Conservation (phyloP, 2,113 vertebrate genomes). For the Pelodiscus sinensis region DNA sequence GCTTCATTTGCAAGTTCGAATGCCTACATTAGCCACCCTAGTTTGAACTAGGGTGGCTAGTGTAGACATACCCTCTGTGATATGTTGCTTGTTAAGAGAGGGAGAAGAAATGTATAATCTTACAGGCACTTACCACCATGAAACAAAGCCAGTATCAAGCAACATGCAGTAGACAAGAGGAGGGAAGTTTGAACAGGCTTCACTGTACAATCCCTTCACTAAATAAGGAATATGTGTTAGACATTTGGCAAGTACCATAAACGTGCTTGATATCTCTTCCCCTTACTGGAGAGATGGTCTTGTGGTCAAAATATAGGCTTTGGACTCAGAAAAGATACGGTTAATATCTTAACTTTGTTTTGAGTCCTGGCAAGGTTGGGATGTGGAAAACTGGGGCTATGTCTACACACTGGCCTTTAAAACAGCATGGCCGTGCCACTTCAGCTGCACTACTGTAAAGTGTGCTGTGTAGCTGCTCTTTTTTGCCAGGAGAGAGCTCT, state of each 20-base stretch:
- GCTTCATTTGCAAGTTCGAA: too few relatives aligned
- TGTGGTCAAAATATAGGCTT: neutral
- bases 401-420: too few relatives aligned
- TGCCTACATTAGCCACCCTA: too few relatives aligned
- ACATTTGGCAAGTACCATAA: neutral
- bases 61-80: neutral
- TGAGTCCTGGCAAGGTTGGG: neutral
- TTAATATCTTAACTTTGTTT: neutral
- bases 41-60: too few relatives aligned
- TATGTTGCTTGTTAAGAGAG: neutral
- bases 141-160: neutral
- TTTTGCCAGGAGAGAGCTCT: too few relatives aligned
- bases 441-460: too few relatives aligned
- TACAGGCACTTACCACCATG: neutral
- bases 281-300: neutral
- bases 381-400: neutral
- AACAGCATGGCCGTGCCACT: too few relatives aligned
- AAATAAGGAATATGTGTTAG: neutral
- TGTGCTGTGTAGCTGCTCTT: too few relatives aligned
- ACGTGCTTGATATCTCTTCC: neutral
- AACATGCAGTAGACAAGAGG: neutral
- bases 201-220: neutral
- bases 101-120: neutral
- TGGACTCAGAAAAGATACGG: neutral
- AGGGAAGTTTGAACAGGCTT: neutral